Evolutionary conservation across 2,888 invertebrate genomes (phyloP).

Genomic region (Portevinia maculata): DNA sequence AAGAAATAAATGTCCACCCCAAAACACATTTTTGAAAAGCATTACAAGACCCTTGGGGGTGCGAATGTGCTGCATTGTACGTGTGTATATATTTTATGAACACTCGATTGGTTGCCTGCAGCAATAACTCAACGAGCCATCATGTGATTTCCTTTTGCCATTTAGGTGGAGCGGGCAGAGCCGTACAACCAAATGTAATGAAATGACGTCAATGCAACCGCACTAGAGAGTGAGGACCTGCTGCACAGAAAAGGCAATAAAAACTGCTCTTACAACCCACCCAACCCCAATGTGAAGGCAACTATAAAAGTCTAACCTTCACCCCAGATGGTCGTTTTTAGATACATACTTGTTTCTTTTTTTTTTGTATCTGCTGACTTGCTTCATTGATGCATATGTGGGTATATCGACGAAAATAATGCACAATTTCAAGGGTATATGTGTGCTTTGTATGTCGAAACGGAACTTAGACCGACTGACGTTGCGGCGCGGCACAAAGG

Average conservation of each 20-base stretch:
- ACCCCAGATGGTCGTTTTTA: slow-evolving; percentile 65
- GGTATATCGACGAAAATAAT: slow-evolving; percentile 61
- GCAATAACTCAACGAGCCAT: slow-evolving; percentile 68
- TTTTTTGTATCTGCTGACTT: slow-evolving; percentile 16
- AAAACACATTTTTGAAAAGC: slow-evolving; percentile 12
- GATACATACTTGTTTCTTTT: no score
- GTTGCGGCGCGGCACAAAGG: slow-evolving; percentile 18
- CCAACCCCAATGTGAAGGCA: slow-evolving; percentile 60
- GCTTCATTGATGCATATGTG: slow-evolving; percentile 45
- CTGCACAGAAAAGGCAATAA: slow-evolving; percentile 53
- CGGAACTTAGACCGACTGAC: slow-evolving; percentile 39
- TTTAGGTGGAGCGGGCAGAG: neutral
- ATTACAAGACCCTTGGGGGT: slow-evolving; percentile 41
- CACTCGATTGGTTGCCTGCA: slow-evolving; percentile 49
- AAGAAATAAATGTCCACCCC: slow-evolving; percentile 26
- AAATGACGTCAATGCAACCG: slow-evolving; percentile 69
- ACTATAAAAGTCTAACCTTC: slow-evolving; percentile 70
- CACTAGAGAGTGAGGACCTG: neutral
- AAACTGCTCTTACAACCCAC: slow-evolving; percentile 54
- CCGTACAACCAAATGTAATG: slow-evolving; percentile 35
- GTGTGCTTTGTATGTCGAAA: slow-evolving; percentile 12
- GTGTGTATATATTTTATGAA: no score
- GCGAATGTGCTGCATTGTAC: slow-evolving; percentile 43
- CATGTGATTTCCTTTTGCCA: slow-evolving; percentile 23
- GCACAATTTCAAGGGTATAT: slow-evolving; percentile 68